Percentiles rank a stretch among this genome's conserved stretches.
Evolutionary conservation across 2,797 vertebrate genomes (phyloP).

Genomic region (Crenichthys baileyi): DNA sequence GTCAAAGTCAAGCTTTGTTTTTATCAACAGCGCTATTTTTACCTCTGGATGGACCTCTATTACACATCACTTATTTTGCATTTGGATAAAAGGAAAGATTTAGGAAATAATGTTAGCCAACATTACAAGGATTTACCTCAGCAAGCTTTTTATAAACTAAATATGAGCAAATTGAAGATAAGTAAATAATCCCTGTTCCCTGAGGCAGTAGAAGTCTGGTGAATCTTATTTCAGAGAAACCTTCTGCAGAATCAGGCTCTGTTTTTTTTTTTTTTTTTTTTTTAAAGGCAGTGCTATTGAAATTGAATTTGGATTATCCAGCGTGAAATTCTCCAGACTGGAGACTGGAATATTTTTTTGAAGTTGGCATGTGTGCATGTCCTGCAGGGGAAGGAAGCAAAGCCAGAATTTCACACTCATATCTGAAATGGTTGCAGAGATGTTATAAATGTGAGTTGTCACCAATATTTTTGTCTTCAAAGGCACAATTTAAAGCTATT

Average conservation of each 20-base stretch:
- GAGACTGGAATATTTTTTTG: slow-evolving; percentile 78
- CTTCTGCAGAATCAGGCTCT: slow-evolving; percentile 75
- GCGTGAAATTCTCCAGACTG: slow-evolving; percentile 82
- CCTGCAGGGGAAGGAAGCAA: slow-evolving; percentile 79
- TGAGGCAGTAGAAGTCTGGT: slow-evolving; percentile 74
- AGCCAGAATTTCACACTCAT: slow-evolving; percentile 79
- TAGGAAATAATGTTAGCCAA: slow-evolving; percentile 73
- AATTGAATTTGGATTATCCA: slow-evolving; percentile 85
- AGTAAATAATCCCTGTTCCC: slow-evolving; percentile 82
- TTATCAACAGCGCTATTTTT: slow-evolving; percentile 53
- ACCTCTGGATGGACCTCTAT: slow-evolving; percentile 51
- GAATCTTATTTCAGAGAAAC: slow-evolving; percentile 80
- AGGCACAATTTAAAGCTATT: slow-evolving; percentile 78
- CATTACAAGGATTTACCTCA: slow-evolving; percentile 81
- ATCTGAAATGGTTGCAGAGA: slow-evolving; percentile 81
- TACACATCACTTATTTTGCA: slow-evolving; percentile 65
- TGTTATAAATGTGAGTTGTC: slow-evolving; percentile 82
- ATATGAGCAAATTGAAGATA: slow-evolving; percentile 84
- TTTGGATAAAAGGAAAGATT: slow-evolving; percentile 77
- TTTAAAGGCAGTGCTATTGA: slow-evolving; percentile 72
- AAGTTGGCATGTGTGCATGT: slow-evolving; percentile 80
- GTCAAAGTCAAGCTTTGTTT: slow-evolving; percentile 57
- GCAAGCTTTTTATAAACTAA: slow-evolving; percentile 81
- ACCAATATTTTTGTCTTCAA: slow-evolving; percentile 79
- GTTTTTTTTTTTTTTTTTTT: slow-evolving; percentile 25